Base-by-base conservation (phyloP, 1,140 invertebrate genomes). In the Chrysoperla carnea region DNA sequence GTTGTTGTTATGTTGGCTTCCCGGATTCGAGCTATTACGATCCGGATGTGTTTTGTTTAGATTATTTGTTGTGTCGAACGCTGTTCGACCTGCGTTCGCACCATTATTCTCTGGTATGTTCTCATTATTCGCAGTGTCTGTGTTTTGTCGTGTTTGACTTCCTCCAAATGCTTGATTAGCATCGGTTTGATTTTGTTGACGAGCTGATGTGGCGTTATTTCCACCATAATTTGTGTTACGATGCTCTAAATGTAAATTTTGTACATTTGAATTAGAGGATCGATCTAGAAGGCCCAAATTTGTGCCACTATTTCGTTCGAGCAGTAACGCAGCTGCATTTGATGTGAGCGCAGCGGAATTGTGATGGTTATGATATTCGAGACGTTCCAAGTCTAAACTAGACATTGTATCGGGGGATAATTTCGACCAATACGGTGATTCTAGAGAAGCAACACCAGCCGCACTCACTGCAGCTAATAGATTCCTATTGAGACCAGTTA, bases 381-480 rank as follows among this genome's bases (percentile, higher is more conserved):
- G 33, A 48, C 39, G 47, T 46, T 33, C 31, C 6, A 33, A 33
- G n/a, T 33, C 31, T 12, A 33, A 33, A 11, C 73, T 68, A 40
- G 76, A 76, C 11, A 63, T 56, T 27, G 76, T 77, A 48, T 82
- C 79, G 0, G 78, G 78, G 43, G 77, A 79, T 43, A 81, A 75
- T 51, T 83, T 83, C 4, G 81, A 78, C 81, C 80, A 84, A 55
- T 84, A 83, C 1, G 74, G 71, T 48, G 83, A 79, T 31, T 84
- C 81, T 43, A 72, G 67, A 40, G 60, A 67, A 42, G 63, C 69
- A 38, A 63, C 62, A 1, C 62, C 63, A 43, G 63, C 69, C 39
- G 63, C 62, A 1, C 62, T 63, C 5, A 39, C 43, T 7, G 42
- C 46, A 0, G 54, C 54, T 4, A 53, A 59, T 14, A 71, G 51